Evolutionary conservation across 2,113 vertebrate species (phyloP).

Genomic region (Nothocercus julius): DNA sequence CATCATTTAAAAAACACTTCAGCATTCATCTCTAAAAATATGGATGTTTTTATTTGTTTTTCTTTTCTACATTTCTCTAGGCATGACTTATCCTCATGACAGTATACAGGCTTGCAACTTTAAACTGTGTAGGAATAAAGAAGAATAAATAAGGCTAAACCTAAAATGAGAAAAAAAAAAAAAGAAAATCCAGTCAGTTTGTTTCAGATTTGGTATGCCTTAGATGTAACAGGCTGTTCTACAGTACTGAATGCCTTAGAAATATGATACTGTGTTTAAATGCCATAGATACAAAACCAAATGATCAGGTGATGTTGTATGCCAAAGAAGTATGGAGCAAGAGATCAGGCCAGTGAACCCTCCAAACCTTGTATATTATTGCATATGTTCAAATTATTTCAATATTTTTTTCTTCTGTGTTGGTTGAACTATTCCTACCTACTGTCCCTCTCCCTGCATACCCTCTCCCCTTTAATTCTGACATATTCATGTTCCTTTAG

Average conservation of each 20-base stretch:
- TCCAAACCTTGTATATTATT: not conserved
- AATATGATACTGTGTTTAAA: not conserved
- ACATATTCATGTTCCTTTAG: not conserved
- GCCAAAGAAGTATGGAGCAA: not conserved
- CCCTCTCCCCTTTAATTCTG: not conserved
- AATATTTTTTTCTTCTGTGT: not conserved
- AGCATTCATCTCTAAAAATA: slow-evolving; percentile 5
- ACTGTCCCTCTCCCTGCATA: not conserved
- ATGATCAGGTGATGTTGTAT: not conserved
- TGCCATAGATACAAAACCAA: not conserved
- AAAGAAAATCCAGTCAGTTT: not conserved
- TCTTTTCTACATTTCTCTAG: not conserved
- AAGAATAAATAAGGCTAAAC: not conserved
- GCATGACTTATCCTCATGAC: not conserved
- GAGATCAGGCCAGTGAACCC: not conserved
- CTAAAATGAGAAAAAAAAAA: not conserved
- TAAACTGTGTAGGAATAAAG: not conserved
- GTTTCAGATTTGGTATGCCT: not conserved
- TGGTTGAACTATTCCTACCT: not conserved
- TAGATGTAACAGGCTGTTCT: not conserved
- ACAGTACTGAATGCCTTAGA: not conserved
- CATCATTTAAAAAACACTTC: not conserved
- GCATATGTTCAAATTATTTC: not conserved
- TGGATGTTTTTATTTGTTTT: not conserved
- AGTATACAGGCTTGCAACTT: not conserved